These are phyloP conservation scores for Thymelicus acteon DNA, from an alignment of 2,888 invertebrate species.

Conservation along the genomic window DNA sequence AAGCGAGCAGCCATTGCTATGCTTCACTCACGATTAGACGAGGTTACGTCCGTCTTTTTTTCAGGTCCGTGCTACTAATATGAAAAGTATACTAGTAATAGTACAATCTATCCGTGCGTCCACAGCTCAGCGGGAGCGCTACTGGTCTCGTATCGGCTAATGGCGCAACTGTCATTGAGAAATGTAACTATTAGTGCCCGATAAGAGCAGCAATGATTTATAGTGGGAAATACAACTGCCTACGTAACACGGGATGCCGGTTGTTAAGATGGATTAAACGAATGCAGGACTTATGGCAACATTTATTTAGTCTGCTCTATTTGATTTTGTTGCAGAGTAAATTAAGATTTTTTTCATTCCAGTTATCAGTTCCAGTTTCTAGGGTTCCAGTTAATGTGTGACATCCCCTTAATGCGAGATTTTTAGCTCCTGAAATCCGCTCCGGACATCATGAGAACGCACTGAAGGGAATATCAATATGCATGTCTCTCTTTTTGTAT, in stretches of 20 bases:
- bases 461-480: no score
- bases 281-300: constrained; percentile 6
- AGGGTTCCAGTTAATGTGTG: no score
- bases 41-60: no score
- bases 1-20: no score
- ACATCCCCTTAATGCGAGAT: no score
- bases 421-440: no score
- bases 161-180: constrained; percentile 34
- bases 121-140: constrained; percentile 34
- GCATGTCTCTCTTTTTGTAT: no score
- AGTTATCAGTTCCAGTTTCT: no score
- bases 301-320: background rate
- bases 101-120: constrained; percentile 14
- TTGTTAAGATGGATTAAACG: constrained; percentile 11
- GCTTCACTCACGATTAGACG: no score
- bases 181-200: constrained; percentile 35
- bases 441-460: no score
- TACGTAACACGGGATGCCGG: constrained; percentile 23
- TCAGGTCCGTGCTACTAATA: no score
- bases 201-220: constrained; percentile 32
- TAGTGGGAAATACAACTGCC: constrained; percentile 21
- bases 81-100: constrained; percentile 1
- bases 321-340: background rate
- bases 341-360: no score
- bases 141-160: constrained; percentile 30